phyloP scores from a whole-genome alignment of 2,888 invertebrate genomes.

The Agriopis leucophaearia region DNA sequence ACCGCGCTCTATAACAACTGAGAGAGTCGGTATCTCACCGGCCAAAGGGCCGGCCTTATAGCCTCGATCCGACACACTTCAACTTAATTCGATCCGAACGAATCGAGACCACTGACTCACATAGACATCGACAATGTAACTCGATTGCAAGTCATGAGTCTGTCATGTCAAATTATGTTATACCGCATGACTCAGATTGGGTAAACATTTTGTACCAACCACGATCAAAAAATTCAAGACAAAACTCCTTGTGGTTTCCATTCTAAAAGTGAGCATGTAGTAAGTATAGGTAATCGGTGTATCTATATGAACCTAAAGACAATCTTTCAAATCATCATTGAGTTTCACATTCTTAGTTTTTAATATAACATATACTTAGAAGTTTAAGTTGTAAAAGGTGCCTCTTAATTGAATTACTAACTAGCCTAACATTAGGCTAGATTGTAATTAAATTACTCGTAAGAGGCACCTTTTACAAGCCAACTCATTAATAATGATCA shows the following conservation, averaged over 20 bases:
- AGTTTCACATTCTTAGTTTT: not conserved
- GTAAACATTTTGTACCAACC: slow-evolving; percentile 15
- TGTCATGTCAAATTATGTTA: slow-evolving; percentile 29
- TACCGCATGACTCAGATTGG: slow-evolving; percentile 19
- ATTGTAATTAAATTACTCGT: too few relatives aligned
- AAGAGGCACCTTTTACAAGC: too few relatives aligned
- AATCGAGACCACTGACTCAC: slow-evolving; percentile 61
- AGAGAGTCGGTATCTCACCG: slow-evolving; percentile 23
- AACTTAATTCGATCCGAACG: slow-evolving; percentile 64
- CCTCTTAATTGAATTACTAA: too few relatives aligned
- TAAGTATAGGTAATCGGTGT: not conserved
- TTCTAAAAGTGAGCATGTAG: not conserved
- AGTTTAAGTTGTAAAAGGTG: too few relatives aligned
- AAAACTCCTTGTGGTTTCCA: slow-evolving; percentile 4
- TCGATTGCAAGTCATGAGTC: slow-evolving; percentile 47
- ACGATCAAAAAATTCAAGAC: slow-evolving; percentile 7
- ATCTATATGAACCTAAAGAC: not conserved
- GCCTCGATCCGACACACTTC: slow-evolving; percentile 69
- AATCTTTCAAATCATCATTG: not conserved
- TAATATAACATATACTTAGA: too few relatives aligned
- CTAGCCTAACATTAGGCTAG: too few relatives aligned
- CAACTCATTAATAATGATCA: too few relatives aligned
- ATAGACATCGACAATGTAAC: slow-evolving; percentile 39
- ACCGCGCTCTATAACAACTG: slow-evolving; percentile 51
- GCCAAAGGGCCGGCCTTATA: slow-evolving; percentile 54